A percentile compares a stretch with the other conserved stretches of the same genome.
Evolutionary conservation across 2,888 invertebrate species (phyloP).

Genomic region (Microctonus aethiopoides): DNA sequence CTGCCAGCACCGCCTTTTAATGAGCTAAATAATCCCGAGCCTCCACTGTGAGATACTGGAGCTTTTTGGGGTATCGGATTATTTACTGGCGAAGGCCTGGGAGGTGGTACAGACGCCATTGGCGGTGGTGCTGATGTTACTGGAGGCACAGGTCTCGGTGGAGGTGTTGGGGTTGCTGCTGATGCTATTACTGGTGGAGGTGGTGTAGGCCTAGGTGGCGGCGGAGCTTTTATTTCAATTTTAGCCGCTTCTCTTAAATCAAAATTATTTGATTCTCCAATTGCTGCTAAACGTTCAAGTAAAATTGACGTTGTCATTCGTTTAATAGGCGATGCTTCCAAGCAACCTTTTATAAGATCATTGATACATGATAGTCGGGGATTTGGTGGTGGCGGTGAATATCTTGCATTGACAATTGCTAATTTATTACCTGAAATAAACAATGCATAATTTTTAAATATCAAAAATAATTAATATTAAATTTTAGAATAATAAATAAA

Average conservation of each 20-base stretch:
- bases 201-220: conserved; percentile 57
- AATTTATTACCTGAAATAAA: conserved; percentile 78
- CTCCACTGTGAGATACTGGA: conserved; percentile 33
- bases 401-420: conserved; percentile 96
- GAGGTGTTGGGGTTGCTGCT: conserved; percentile 62
- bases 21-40: conserved; percentile 81
- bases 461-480: no score
- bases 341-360: conserved; percentile 81
- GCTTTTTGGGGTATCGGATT: conserved; percentile 46
- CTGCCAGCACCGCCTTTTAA: conserved; percentile 93
- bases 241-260: conserved; percentile 83
- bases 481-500: no score
- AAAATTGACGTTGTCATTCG: conserved; percentile 83
- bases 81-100: conserved; percentile 50
- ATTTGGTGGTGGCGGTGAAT: conserved; percentile 83
- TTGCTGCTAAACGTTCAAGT: conserved; percentile 86
- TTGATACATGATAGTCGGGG: conserved; percentile 86
- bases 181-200: conserved; percentile 49
- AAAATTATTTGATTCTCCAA: conserved; percentile 87
- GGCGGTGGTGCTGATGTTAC: conserved; percentile 54
- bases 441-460: neutral
- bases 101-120: conserved; percentile 51
- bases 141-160: conserved; percentile 59
- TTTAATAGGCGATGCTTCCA: conserved; percentile 84
- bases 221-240: conserved; percentile 67